A percentile compares a stretch with the other conserved stretches of the same genome.
Conservation (phyloP, 2,888 invertebrate species). For the Caenorhabditis zanzibari region DNA sequence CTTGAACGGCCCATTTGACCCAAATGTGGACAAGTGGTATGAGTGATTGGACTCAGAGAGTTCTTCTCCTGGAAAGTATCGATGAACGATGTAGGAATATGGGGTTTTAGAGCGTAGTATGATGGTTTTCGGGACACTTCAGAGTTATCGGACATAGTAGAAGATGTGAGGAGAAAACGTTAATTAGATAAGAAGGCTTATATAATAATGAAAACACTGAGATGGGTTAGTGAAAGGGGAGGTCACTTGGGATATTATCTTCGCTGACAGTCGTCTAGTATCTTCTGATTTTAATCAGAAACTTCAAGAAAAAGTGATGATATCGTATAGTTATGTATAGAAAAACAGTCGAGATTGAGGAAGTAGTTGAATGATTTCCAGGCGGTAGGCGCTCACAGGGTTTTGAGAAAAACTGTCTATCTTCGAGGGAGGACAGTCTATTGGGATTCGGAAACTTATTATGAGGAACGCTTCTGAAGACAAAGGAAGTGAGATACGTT, state of each 20-base stretch:
- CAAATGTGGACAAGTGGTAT: conserved; percentile 69
- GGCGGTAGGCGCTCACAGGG: neutral
- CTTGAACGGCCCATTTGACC: conserved; percentile 75
- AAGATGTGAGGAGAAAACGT: neutral
- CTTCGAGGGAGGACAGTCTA: too few relatives aligned
- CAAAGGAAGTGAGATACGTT: too few relatives aligned
- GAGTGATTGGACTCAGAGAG: conserved; percentile 47
- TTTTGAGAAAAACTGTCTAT: neutral
- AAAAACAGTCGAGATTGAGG: neutral
- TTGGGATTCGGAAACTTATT: too few relatives aligned
- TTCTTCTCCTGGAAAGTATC: conserved; percentile 52
- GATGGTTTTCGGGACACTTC: conserved; percentile 13
- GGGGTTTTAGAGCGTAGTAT: conserved; percentile 9
- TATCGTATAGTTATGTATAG: conserved; percentile 8
- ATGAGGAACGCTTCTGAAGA: too few relatives aligned
- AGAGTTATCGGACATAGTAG: neutral
- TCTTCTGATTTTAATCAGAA: conserved; percentile 1
- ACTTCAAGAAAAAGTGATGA: conserved; percentile 6
- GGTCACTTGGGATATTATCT: conserved; percentile 13
- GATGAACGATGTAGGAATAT: neutral
- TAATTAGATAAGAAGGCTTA: neutral
- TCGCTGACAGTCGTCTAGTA: conserved; percentile 1
- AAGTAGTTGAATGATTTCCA: neutral
- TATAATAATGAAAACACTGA: neutral
- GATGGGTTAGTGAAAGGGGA: neutral